Evolutionary conservation across 1,140 invertebrate genomes (phyloP).

Genomic region (Drosophila serrata): DNA sequence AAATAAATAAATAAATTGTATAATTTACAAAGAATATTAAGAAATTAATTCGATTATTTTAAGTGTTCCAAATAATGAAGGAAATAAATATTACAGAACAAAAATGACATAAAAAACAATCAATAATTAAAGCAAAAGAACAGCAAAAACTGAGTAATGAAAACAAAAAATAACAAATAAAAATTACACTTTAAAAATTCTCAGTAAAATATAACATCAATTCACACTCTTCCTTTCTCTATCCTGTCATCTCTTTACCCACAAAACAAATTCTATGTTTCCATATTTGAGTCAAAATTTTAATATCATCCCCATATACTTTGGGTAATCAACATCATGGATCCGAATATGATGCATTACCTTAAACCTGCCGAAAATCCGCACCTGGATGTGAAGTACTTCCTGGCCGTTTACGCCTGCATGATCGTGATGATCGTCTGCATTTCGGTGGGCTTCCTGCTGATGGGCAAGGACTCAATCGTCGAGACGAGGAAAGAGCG

Average conservation of each 20-base stretch:
- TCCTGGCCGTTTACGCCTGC: conserved; percentile 19
- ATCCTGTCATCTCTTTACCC: not conserved
- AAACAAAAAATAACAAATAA: too few species aligned
- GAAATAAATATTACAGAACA: too few species aligned
- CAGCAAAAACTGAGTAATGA: too few species aligned
- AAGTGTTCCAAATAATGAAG: too few species aligned
- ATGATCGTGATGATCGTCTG: conserved; percentile 25
- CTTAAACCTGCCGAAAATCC: conserved; percentile 1
- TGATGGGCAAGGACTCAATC: conserved; percentile 8
- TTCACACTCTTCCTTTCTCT: not conserved
- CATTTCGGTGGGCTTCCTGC: conserved; percentile 13
- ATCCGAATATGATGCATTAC: conserved; percentile 1
- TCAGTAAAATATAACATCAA: not conserved
- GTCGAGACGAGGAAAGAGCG: not conserved
- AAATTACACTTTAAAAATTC: not conserved
- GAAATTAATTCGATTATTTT: too few species aligned
- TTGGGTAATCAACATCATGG: not conserved
- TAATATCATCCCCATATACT: not conserved
- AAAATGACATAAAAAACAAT: not conserved
- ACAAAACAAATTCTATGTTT: not conserved
- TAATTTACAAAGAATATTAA: not conserved
- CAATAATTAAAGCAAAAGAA: too few species aligned
- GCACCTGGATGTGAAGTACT: conserved; percentile 13
- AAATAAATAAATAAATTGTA: not conserved
- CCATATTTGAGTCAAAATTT: conserved; percentile 3